phyloP scores from a whole-genome alignment of 2,113 vertebrate species.

The Eurystomus gularis region DNA sequence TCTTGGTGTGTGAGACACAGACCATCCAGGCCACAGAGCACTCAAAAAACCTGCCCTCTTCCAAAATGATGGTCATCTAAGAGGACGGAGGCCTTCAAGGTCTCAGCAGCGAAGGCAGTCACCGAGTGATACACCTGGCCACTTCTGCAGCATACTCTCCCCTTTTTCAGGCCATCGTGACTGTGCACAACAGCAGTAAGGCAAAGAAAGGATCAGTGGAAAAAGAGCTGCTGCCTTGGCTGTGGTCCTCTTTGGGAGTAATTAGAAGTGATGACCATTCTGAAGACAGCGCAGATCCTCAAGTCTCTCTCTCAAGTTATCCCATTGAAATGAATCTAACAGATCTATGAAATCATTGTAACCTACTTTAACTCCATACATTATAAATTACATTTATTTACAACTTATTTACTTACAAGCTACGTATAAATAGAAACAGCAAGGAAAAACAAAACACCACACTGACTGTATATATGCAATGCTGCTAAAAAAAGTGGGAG shows the following conservation, averaged over 20 bases:
- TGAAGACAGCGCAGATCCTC: not conserved
- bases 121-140: not conserved
- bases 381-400: not conserved
- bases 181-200: not conserved
- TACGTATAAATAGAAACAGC: not conserved
- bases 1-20: not conserved
- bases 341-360: not conserved
- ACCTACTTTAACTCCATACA: not conserved
- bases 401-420: not conserved
- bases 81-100: not conserved
- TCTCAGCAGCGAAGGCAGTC: not conserved
- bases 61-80: not conserved
- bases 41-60: not conserved
- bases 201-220: not conserved
- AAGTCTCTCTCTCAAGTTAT: not conserved
- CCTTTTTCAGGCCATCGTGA: not conserved
- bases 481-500: not conserved
- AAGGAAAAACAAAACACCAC: not conserved
- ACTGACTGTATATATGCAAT: not conserved
- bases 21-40: not conserved
- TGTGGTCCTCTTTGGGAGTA: not conserved
- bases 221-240: not conserved
- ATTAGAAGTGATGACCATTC: not conserved
- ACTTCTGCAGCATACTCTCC: not conserved
- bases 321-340: not conserved